phyloP scores from a whole-genome alignment of 2,113 vertebrate genomes.

The Acanthisitta chloris region DNA sequence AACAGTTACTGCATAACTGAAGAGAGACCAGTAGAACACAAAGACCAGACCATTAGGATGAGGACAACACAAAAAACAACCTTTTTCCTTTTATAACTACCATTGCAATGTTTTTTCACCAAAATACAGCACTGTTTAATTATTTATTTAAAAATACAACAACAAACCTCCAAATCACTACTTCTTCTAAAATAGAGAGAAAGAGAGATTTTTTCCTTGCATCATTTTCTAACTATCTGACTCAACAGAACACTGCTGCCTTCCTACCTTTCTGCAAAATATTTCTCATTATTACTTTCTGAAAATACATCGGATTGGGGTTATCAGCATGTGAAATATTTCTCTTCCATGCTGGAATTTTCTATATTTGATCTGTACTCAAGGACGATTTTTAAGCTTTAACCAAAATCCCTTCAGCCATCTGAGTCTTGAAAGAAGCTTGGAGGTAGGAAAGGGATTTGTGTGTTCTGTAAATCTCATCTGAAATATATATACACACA shows the following conservation, averaged over 20 bases:
- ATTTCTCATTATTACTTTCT: background rate
- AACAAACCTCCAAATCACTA: background rate
- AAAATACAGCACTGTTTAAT: background rate
- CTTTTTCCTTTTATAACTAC: background rate
- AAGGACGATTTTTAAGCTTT: background rate
- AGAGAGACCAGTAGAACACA: background rate
- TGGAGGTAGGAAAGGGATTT: background rate
- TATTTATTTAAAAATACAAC: background rate
- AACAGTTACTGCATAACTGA: background rate
- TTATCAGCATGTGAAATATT: constrained; percentile 28
- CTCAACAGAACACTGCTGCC: background rate
- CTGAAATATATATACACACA: background rate
- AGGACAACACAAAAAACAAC: background rate
- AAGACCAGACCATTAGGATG: background rate
- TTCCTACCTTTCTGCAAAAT: background rate
- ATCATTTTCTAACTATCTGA: background rate
- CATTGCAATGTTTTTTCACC: background rate
- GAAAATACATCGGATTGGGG: background rate
- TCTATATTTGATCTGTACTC: background rate
- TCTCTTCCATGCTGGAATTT: background rate
- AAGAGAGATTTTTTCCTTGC: background rate
- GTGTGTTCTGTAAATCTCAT: background rate
- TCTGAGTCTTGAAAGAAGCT: background rate
- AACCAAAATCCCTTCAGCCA: background rate
- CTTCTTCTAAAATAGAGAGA: background rate